Conservation (phyloP, 1,140 invertebrate genomes). For the Brachionus plicatilis region DNA sequence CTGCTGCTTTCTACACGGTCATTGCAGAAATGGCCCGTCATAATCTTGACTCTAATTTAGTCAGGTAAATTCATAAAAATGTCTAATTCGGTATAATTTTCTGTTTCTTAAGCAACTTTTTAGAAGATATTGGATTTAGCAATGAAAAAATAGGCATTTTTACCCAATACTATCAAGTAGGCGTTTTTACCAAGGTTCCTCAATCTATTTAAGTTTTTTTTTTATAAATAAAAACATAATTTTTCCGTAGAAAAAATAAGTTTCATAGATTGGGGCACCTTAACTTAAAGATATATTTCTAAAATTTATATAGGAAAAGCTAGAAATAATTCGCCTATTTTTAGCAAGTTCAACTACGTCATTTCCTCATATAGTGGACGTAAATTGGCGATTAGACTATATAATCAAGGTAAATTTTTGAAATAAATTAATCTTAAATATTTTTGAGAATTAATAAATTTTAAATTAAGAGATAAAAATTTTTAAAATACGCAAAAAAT, state of each 20-base stretch:
- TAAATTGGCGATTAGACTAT: slow-evolving; percentile 33
- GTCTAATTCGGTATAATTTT: not conserved
- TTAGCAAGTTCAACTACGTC: not conserved
- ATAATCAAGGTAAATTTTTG: slow-evolving; percentile 1
- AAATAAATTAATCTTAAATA: not conserved
- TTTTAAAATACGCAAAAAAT: too few relatives aligned
- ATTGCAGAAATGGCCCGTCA: slow-evolving; percentile 1
- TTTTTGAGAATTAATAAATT: too few relatives aligned
- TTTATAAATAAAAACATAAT: too few relatives aligned
- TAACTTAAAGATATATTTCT: not conserved
- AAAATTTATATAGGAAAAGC: not conserved
- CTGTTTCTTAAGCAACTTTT: not conserved
- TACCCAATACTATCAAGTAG: not conserved
- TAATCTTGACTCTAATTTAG: not conserved
- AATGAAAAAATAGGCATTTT: slow-evolving; percentile 7
- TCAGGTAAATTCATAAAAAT: not conserved
- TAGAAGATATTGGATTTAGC: slow-evolving; percentile 1
- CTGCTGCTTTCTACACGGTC: not conserved
- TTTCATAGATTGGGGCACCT: not conserved
- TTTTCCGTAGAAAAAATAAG: too few relatives aligned
- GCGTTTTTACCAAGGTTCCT: not conserved
- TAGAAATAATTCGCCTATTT: not conserved
- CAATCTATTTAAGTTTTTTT: too few relatives aligned
- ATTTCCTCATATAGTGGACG: slow-evolving; percentile 14
- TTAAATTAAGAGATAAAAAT: too few relatives aligned